Conservation (phyloP, 2,888 invertebrate species). For the Drosophila paramelanica region DNA sequence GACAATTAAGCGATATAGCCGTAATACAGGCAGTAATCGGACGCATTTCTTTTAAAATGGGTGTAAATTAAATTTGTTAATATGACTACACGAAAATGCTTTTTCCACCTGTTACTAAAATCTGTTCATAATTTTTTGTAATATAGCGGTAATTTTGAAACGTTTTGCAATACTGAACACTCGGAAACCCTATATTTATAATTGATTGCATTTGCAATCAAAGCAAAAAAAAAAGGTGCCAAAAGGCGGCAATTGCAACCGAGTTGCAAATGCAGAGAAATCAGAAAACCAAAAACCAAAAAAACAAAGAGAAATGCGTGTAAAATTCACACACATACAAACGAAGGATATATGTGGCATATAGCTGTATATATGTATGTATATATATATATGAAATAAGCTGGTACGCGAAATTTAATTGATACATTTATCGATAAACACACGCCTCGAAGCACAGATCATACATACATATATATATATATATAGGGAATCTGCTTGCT, state of each 20-base stretch:
- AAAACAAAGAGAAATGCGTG: conserved; percentile 21
- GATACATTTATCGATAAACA: conserved; percentile 79
- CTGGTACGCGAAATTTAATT: conserved; percentile 76
- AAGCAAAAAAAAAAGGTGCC: conserved; percentile 19
- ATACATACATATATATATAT: background rate
- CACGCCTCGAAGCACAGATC: conserved; percentile 49
- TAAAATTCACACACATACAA: background rate
- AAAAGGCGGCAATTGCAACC: conserved; percentile 44
- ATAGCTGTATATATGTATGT: background rate
- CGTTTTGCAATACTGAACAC: conserved; percentile 4
- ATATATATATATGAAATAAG: conserved; percentile 55
- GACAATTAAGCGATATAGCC: background rate
- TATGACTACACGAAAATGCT: background rate
- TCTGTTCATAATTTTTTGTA: conserved; percentile 5
- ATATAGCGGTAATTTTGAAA: conserved; percentile 5
- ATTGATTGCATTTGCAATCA: conserved; percentile 26
- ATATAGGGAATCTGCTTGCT: background rate
- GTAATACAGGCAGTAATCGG: background rate
- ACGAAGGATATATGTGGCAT: background rate
- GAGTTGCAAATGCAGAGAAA: conserved; percentile 45
- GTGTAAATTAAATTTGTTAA: background rate
- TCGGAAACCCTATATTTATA: conserved; percentile 7
- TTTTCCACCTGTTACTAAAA: too few relatives aligned
- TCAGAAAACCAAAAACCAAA: conserved; percentile 14
- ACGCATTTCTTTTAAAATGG: background rate